Evolutionary conservation across 1,140 invertebrate species (phyloP), one percentile per base, ranked within the genome.

Genomic region (Apocrypta bakeri): DNA sequence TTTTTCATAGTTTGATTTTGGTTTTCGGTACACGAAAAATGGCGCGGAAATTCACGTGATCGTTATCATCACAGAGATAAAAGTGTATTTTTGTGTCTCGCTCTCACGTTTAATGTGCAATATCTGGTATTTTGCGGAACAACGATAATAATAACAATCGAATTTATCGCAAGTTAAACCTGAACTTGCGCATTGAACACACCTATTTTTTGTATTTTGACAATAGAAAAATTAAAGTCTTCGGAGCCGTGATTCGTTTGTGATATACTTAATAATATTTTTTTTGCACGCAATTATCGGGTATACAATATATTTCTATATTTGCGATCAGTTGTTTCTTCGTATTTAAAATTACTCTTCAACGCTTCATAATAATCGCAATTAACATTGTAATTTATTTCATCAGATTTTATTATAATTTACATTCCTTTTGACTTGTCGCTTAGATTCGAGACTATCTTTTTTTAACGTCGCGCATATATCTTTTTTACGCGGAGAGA

Each of bases 21-120:
- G 37, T 74, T 56, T 81, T 12, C 27, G 64, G 33, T 81, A 81
- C 72, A 81, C 71, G 72, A 27, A 81, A 81, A 81, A 75, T 81
- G 79, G 72, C 79, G 56, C 63, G 72, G 61, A 17, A 68, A 68
- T 56, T 74, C 29, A 68, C 42, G 63, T 74, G 40, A 48, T 75
- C 33, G 14, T 37, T n/a, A 25, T 56, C 31, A 76, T 76, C n/a
- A 69, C 63, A 69, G 40, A 68, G 37, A 81, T 75, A 69, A 81
- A 76, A 81, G 6, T 33, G 69, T 61, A 24, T 6, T 61, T 77
- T 11, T 37, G 33, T 37, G 2, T 37, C 33, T 4, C 25, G 8
- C 3, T 66, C 48, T 56, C 21, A 21, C 48, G 42, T 17, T 17
- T 48, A 48, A 48, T 48, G 42, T 48, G 42, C 42, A 48, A n/a